A percentile compares a stretch with the other conserved stretches of the same genome.
Evolutionary conservation across 2,797 vertebrate species (phyloP).

Genomic region (Gallinago stenura): DNA sequence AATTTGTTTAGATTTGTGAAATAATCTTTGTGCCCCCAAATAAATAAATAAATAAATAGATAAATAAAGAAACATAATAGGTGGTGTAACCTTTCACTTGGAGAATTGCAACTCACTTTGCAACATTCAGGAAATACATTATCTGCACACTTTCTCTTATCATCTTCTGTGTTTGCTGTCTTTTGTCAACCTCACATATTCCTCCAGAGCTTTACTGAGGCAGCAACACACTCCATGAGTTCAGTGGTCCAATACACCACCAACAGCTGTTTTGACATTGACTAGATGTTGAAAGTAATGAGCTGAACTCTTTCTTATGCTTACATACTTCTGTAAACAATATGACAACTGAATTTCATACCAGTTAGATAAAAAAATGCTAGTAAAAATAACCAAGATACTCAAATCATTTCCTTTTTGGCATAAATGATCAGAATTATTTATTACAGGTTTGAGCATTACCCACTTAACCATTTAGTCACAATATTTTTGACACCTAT

Average conservation of each 20-base stretch:
- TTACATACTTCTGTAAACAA: not conserved
- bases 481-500: conserved; percentile 14
- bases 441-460: conserved; percentile 2
- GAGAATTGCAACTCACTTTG: not conserved
- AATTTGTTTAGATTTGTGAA: not conserved
- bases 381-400: not conserved
- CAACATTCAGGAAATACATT: not conserved
- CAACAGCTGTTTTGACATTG: not conserved
- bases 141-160: not conserved
- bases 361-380: not conserved
- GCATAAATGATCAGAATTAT: not conserved
- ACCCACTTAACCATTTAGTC: conserved; percentile 18
- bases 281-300: not conserved
- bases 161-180: not conserved
- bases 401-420: not conserved
- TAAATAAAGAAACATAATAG: not conserved
- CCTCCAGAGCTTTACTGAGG: not conserved
- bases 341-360: not conserved
- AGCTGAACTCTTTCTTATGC: not conserved
- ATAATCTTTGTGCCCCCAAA: not conserved
- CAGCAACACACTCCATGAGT: not conserved
- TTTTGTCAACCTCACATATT: not conserved
- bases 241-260: not conserved
- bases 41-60: not conserved
- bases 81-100: not conserved